phyloP scores from a whole-genome alignment of 2,797 vertebrate species.

The Erethizon dorsatum region DNA sequence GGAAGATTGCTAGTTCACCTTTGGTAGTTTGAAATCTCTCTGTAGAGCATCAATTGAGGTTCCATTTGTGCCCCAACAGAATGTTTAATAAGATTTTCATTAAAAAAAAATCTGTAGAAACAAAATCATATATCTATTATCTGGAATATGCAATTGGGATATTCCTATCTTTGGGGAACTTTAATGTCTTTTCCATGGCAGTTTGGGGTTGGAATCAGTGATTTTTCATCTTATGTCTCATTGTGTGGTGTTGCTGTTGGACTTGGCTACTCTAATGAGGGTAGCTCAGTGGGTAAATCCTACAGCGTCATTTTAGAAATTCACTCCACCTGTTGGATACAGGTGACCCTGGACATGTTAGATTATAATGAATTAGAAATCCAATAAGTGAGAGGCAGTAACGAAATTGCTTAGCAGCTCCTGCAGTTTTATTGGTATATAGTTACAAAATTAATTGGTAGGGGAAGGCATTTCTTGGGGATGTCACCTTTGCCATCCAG shows the following conservation, averaged over 20 bases:
- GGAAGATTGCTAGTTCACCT: conserved; percentile 60
- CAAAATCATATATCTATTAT: conserved; percentile 30
- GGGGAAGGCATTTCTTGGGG: neutral
- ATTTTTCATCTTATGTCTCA: neutral
- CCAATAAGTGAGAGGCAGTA: neutral
- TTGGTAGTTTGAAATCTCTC: conserved; percentile 44
- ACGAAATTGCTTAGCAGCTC: conserved; percentile 17
- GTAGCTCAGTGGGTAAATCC: neutral
- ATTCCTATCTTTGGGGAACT: conserved; percentile 21
- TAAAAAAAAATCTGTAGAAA: conserved; percentile 50
- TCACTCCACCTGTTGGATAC: conserved; percentile 74
- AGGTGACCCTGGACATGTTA: conserved; percentile 1
- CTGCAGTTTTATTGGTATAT: neutral
- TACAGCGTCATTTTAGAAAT: conserved; percentile 9
- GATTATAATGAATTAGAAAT: conserved; percentile 38
- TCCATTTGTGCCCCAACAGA: conserved; percentile 28
- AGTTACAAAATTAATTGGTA: neutral
- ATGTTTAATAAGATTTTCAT: conserved; percentile 67
- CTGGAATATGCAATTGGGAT: conserved; percentile 34
- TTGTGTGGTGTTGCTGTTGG: neutral
- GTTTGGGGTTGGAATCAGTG: neutral
- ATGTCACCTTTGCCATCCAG: neutral
- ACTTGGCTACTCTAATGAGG: neutral
- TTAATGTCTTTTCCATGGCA: conserved; percentile 9
- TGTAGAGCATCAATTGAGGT: conserved; percentile 7